Evolutionary conservation across 2,797 vertebrate genomes (phyloP).

Genomic region (Urophycis tenuis): DNA sequence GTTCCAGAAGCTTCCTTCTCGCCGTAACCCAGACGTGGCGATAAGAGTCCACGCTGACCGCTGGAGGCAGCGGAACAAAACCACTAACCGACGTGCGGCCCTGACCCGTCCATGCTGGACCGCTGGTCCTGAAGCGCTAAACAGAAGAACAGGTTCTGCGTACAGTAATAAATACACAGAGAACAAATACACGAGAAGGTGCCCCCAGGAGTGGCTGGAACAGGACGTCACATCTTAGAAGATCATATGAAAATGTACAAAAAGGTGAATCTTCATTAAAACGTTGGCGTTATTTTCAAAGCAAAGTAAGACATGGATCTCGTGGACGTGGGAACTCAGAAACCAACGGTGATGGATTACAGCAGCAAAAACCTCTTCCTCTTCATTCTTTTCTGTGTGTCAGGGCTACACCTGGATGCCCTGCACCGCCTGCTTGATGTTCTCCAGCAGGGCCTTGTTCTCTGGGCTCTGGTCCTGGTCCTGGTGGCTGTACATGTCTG

Average conservation of each 20-base stretch:
- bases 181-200: constrained; percentile 91
- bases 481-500: constrained; percentile 99
- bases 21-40: too few relatives aligned
- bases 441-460: constrained; percentile 99
- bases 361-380: constrained; percentile 85
- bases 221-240: constrained; percentile 94
- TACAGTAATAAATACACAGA: constrained; percentile 40
- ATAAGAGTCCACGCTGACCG: not conserved
- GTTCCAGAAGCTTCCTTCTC: not conserved
- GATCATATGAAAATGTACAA: constrained; percentile 99
- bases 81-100: not conserved
- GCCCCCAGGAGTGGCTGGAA: constrained; percentile 96
- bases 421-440: constrained; percentile 99
- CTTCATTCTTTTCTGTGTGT: constrained; percentile 21
- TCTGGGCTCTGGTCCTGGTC: constrained; percentile 99
- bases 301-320: constrained; percentile 85
- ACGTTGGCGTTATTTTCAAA: constrained; percentile 75
- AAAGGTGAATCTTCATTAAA: constrained; percentile 89
- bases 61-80: not conserved
- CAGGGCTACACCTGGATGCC: constrained; percentile 92
- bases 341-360: constrained; percentile 80
- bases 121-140: not conserved
- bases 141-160: not conserved
- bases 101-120: too few relatives aligned
- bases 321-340: constrained; percentile 49